Evolutionary conservation across 2,797 vertebrate species (phyloP), one percentile per base, ranked within the genome.

Genomic region (Bovichtus diacanthus): DNA sequence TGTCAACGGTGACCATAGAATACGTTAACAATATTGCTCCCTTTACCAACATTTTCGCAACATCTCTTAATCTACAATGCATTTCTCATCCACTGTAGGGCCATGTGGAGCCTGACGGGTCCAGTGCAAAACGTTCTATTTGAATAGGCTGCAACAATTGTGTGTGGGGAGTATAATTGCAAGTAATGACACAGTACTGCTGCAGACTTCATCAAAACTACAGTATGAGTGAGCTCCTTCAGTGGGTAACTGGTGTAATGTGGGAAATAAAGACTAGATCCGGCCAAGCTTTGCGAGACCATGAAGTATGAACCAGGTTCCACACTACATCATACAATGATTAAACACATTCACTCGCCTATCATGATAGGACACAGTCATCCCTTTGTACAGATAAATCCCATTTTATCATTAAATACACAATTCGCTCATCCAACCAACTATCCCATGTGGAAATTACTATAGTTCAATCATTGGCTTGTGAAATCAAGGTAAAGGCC

Each of bases 11-110:
- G 85, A 92, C 80, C 69, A 82, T 44, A 80, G 59, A 83, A 77
- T 78, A 89, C 74, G 80, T 68, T 64, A 62, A 77, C 51, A 68
- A 70, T 90, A 91, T 90, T 91, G 88, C 89, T 88, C 80, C 87
- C 85, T 82, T 90, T 64, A 87, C 73, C 84, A 65, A 69, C 31
- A 61, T 55, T 47, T 62, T 19, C 60, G 7, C 82, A 81, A 76
- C 41, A 31, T 16, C 27, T 76, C 43, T 55, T 80, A 41, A 43
- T 74, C 80, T 60, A 82, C 69, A 85, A 74, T 73, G 81, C 84
- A 83, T 61, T 55, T 5, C 25, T 58, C 38, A 41, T 38, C 34
- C 23, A 51, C 75, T 54, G 43, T 55, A 47, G 36, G 53, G 29
- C 68, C 31, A 16, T 1, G 44, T 64, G 27, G 36, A 31, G 61